A percentile compares a stretch with the other conserved stretches of the same genome.
These are phyloP conservation scores for Edolisoma coerulescens DNA, from an alignment of 2,113 vertebrate species.

Conservation along the genomic window DNA sequence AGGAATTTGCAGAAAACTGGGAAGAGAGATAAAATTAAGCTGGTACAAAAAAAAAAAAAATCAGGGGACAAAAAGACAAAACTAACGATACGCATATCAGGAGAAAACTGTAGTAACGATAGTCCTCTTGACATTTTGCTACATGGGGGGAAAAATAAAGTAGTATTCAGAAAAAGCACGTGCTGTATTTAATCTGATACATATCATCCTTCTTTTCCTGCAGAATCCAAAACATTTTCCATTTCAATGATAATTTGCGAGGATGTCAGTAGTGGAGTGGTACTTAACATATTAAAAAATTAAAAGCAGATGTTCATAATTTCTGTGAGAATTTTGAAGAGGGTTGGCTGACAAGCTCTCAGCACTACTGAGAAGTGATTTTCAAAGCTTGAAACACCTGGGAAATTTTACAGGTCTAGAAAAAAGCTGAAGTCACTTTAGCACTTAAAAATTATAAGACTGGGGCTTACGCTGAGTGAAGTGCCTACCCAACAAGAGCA, in stretches of 20 bases:
- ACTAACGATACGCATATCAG: not conserved
- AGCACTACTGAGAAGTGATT: not conserved
- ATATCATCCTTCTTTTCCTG: not conserved
- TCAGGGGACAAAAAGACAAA: not conserved
- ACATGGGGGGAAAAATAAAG: not conserved
- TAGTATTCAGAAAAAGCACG: not conserved
- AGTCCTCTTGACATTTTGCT: constrained; percentile 41
- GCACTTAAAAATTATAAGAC: not conserved
- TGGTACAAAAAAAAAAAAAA: not conserved
- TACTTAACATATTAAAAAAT: constrained; percentile 56
- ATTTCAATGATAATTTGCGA: not conserved
- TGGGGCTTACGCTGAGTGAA: not conserved
- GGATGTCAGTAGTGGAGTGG: constrained; percentile 29
- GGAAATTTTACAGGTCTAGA: not conserved
- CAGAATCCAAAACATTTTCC: not conserved
- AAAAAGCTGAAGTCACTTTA: not conserved
- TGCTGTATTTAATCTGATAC: not conserved
- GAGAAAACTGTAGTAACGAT: not conserved
- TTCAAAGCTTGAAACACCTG: constrained; percentile 14
- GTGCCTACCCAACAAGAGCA: not conserved
- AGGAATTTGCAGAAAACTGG: not conserved
- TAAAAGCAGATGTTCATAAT: constrained; percentile 24
- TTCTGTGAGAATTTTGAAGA: constrained; percentile 20
- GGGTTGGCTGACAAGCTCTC: constrained; percentile 13
- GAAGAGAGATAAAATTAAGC: not conserved